Base-by-base conservation (phyloP, 2,888 invertebrate species). In the Seladonia tumulorum region DNA sequence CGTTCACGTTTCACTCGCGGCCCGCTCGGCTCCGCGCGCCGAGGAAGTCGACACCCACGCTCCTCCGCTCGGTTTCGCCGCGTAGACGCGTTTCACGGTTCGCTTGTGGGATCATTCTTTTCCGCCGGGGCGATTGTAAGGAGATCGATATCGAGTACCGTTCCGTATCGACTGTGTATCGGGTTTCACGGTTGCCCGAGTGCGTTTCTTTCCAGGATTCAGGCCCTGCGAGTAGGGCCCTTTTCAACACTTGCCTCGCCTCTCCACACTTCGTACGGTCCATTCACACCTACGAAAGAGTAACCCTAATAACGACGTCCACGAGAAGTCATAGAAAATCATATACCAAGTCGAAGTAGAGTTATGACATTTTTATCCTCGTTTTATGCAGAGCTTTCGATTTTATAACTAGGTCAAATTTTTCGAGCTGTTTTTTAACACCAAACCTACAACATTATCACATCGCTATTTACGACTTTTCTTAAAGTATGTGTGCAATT, bases 111-210 rank as follows among this genome's bases (percentile, higher is more conserved):
- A 83, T 87, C 82, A 75, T 90, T 90, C 86, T 90, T 90, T 86
- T 35, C 18, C 35, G 18, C 70, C 66, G 71, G 22, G 72, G 81
- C 86, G 89, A 90, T 90, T 39, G 88, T 84, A 82, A 53, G 49
- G 82, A 90, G 90, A 90, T 89, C 90, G 86, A 90, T 90, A 90
- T 90, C 90, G 66, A 8, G 66, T 66, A 29, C 76, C 70, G 25
- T 76, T 70, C 53, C 70, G 79, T 89, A 90, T 90, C 90, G 83
- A 74, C 78, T 53, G 77, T 87, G 85, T 90, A 90, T 89, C 90
- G 88, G 78, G 87, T 90, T 90, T 90, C 90, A 90, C 88, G 89
- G 87, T 83, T 88, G 85, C 88, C 85, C 89, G 89, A 79, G 74
- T 71, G 73, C 76, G 80, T 76, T 77, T 83, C 57, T 81, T 77